These are phyloP conservation scores for Limonius californicus DNA, from an alignment of 1,140 invertebrate species.

Conservation along the genomic window DNA sequence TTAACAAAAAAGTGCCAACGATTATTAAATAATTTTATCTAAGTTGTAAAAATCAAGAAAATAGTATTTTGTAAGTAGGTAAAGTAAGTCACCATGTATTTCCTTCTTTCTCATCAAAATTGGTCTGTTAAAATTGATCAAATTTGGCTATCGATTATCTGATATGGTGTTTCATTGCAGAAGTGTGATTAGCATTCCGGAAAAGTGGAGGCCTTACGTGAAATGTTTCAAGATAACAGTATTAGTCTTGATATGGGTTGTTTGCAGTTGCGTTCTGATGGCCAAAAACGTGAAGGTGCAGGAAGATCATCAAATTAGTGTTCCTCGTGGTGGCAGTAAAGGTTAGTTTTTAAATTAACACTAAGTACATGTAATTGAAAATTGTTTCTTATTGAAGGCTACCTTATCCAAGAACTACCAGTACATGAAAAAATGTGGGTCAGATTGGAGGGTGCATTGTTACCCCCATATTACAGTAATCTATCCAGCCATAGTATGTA, in stretches of 20 bases:
- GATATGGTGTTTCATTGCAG: too few species aligned
- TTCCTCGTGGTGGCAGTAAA: conserved; percentile 50
- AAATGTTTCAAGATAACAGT: conserved; percentile 46
- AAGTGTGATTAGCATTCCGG: too few species aligned
- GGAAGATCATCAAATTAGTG: conserved; percentile 56
- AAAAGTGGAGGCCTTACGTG: not conserved
- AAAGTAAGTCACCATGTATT: too few species aligned
- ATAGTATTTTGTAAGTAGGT: too few species aligned
- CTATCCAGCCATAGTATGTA: conserved; percentile 46
- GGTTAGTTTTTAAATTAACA: conserved; percentile 36
- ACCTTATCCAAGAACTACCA: not conserved
- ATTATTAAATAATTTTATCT: too few species aligned
- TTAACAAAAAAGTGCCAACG: too few species aligned
- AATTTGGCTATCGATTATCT: too few species aligned
- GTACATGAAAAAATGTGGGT: conserved; percentile 43
- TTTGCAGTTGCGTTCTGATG: conserved; percentile 64
- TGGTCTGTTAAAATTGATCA: too few species aligned
- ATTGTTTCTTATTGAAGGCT: not conserved
- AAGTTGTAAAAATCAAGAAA: too few species aligned
- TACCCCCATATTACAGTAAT: conserved; percentile 50
- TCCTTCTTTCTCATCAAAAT: too few species aligned
- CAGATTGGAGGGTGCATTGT: conserved; percentile 51
- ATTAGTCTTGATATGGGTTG: conserved; percentile 54
- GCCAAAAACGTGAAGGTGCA: conserved; percentile 61
- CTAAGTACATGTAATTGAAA: too few species aligned